Evolutionary conservation across 2,888 invertebrate species (phyloP), one percentile per base, ranked within the genome.

Genomic region (Xanthorhoe spadicearia): DNA sequence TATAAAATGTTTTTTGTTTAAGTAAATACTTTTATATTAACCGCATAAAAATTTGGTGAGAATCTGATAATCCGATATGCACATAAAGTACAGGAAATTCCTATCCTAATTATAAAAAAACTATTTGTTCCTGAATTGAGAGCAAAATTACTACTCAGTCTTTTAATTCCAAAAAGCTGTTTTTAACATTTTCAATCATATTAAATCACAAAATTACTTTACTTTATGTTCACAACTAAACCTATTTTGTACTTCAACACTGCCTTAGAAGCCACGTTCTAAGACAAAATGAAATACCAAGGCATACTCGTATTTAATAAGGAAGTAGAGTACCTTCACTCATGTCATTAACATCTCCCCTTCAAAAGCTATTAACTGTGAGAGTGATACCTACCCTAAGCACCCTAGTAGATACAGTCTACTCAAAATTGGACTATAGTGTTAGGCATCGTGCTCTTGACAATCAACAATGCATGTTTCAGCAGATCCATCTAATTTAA

Each of bases 281-380:
- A 35, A 65, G 63, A 54, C 63, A 66, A 68, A 71, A 72, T 69
- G 65, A 70, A 70, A 69, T 71, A 70, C 66, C 71, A 66, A 51
- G 64, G 61, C 61, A 64, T 70, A 65, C 66, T 66, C 61, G 63
- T 65, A 67, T 69, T 69, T 76, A 79, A 74, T 72, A 74, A 75
- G 69, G 69, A 63, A 72, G 67, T 72, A 73, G 71, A 77, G 64
- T 69, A 51, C 64, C 69, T 66, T 68, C 77, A 74, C 81, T 80
- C 76, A 74, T 73, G 75, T 78, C 76, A 81, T 81, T 81, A 80
- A 64, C 73, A 75, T 74, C 64, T 38, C 68, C 68, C 66, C 70
- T 69, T 64, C 68, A 69, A 69, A 69, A 67, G 64, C 71, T 59
- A 73, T 73, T 73, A 73, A 58, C 67, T 62, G 32, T 23, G 59